phyloP scores from a whole-genome alignment of 2,888 invertebrate genomes.

The Eutolmus rufibarbis region DNA sequence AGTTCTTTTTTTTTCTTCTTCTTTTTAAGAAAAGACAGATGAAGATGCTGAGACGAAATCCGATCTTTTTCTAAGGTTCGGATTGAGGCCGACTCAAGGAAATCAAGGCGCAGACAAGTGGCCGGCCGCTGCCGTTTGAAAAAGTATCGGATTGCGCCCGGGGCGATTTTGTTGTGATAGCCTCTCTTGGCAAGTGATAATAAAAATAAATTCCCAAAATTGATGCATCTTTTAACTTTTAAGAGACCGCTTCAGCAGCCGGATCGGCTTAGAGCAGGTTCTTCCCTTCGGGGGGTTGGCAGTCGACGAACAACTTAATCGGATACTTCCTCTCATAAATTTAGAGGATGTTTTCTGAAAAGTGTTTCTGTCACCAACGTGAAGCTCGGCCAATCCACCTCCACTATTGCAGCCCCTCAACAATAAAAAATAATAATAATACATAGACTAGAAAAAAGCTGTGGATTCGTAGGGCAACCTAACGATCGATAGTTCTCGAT shows the following conservation, averaged over 20 bases:
- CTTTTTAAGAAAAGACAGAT: neutral
- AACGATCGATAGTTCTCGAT: slow-evolving; percentile 30
- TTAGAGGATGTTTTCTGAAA: neutral
- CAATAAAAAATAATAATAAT: neutral
- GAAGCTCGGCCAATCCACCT: neutral
- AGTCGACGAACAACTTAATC: neutral
- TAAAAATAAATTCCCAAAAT: neutral
- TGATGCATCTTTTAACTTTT: neutral
- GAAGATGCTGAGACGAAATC: neutral
- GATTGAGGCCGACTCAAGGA: neutral
- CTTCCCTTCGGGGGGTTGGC: neutral
- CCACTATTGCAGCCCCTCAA: neutral
- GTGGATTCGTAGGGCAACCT: neutral
- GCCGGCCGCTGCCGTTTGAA: slow-evolving; percentile 2
- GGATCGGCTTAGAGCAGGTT: neutral
- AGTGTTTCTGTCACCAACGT: neutral
- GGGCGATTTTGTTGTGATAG: neutral
- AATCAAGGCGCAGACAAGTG: slow-evolving; percentile 24
- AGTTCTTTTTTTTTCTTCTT: neutral
- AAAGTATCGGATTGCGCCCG: neutral
- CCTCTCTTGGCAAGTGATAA: neutral
- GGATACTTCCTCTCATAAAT: neutral
- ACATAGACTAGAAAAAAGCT: neutral
- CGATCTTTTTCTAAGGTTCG: neutral
- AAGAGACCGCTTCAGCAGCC: neutral